Conservation (phyloP, 2,113 vertebrate species). For the Gymnobelideus leadbeateri region DNA sequence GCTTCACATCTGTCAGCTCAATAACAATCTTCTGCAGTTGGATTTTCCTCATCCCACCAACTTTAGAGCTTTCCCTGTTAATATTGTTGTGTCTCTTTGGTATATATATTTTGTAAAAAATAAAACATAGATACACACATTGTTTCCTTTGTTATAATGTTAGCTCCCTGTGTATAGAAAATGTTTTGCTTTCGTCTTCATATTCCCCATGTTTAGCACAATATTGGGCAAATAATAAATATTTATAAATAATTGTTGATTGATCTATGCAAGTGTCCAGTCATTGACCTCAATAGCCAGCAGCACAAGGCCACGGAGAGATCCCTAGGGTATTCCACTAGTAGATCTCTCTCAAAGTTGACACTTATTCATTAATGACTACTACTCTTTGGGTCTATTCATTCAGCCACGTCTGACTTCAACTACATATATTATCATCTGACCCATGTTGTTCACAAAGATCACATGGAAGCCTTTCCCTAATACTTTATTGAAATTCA, state of each 20-base stretch:
- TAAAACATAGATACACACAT: not conserved
- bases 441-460: not conserved
- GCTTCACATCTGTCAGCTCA: not conserved
- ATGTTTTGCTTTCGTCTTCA: not conserved
- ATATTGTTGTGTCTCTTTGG: not conserved
- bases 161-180: not conserved
- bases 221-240: not conserved
- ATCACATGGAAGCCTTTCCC: not conserved
- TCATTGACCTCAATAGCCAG: not conserved
- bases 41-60: not conserved
- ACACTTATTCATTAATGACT: not conserved
- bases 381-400: not conserved
- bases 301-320: not conserved
- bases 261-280: not conserved
- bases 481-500: not conserved
- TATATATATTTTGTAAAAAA: not conserved
- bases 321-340: not conserved
- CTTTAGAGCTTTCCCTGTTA: not conserved
- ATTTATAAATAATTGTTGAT: not conserved
- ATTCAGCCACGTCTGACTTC: not conserved
- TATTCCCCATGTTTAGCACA: not conserved
- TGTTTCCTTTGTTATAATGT: not conserved
- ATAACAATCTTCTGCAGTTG: not conserved
- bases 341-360: not conserved
- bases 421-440: not conserved